Evolutionary conservation across 2,797 vertebrate species (phyloP), one percentile per base, ranked within the genome.

Genomic region (Serranus cabrilla): DNA sequence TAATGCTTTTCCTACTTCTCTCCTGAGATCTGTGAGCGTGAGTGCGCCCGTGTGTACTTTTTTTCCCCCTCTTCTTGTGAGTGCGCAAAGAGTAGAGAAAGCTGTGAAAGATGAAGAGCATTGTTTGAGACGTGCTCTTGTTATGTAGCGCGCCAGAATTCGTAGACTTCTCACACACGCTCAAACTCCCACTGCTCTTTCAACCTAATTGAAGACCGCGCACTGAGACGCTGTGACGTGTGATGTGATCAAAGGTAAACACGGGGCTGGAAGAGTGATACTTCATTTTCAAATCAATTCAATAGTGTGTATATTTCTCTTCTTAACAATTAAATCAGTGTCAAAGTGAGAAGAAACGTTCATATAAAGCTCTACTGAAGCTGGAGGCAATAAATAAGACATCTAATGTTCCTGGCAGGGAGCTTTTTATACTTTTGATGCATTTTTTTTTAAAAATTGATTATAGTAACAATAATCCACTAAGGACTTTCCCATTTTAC

Each of bases 1-100:
- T 89, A 92, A 92, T 91, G 90, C 85, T 81, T 88, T 89, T 83
- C 71, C 79, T 80, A 50, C 86, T 74, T 85, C 49, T 84, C 89
- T 83, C 84, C 71, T 72, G 90, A 91, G 91, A 91, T 90, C 75
- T 80, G 59, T 34, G 65, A 27, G 49, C 12, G 4, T 13, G 47
- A 37, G 34, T 57, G 56, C 52, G 34, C 45, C 55, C 11, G 27
- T 66, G 51, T 46, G 65, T 68, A 25, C 34, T 71, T 77, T 56
- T 43, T 77, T 56, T 34, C 7, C 8, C 3, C 34, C 34, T 34
- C 34, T 34, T 34, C 34, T 34, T 51, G 73, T 42, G 80, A 71
- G 43, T 46, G 59, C 23, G 40, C 42, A 71, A 25, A 62, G 57
- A 66, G 58, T 70, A 78, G 52, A 71, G 88, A 87, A 76, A 80